Conservation (phyloP, 1,140 invertebrate genomes). For the Drosophila punjabiensis region DNA sequence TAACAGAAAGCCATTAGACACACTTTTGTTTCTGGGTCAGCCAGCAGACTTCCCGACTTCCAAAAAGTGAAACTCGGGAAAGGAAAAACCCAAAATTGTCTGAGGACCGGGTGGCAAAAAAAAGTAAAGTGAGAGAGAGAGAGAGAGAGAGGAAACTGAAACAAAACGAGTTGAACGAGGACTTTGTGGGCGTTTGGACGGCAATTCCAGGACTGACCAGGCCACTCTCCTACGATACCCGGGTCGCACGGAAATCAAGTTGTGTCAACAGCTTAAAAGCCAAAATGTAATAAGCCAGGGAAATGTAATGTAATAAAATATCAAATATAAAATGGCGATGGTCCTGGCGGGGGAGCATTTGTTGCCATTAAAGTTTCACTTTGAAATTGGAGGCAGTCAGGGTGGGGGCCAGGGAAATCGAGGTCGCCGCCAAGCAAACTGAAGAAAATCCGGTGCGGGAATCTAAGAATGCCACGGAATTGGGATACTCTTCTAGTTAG, state of each 20-base stretch:
- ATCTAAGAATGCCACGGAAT: neutral
- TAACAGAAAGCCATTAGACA: slow-evolving; percentile 80
- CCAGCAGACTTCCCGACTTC: slow-evolving; percentile 47
- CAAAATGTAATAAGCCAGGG: slow-evolving; percentile 84
- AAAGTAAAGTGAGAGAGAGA: neutral
- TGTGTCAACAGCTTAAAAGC: slow-evolving; percentile 84
- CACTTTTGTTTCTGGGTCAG: slow-evolving; percentile 80
- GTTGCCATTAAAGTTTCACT: slow-evolving; percentile 79
- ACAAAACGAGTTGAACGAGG: slow-evolving; percentile 63
- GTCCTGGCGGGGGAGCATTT: slow-evolving; percentile 61
- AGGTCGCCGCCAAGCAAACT: slow-evolving; percentile 9
- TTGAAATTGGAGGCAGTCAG: slow-evolving; percentile 65
- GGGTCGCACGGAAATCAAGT: slow-evolving; percentile 75
- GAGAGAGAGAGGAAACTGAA: slow-evolving; percentile 36
- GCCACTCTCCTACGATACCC: neutral
- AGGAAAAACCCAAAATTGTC: slow-evolving; percentile 49
- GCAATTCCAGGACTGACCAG: slow-evolving; percentile 44
- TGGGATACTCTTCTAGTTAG: slow-evolving; percentile 4
- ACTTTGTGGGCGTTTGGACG: slow-evolving; percentile 39
- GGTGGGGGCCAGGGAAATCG: neutral
- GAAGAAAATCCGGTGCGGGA: neutral
- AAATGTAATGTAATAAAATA: slow-evolving; percentile 84
- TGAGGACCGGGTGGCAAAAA: slow-evolving; percentile 15
- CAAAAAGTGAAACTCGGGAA: slow-evolving; percentile 66
- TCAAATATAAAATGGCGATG: slow-evolving; percentile 73